Evolutionary conservation across 37 sponge, comb jelly and placozoan species (phyloP).

Genomic region (Diacarnus erythraeanus): DNA sequence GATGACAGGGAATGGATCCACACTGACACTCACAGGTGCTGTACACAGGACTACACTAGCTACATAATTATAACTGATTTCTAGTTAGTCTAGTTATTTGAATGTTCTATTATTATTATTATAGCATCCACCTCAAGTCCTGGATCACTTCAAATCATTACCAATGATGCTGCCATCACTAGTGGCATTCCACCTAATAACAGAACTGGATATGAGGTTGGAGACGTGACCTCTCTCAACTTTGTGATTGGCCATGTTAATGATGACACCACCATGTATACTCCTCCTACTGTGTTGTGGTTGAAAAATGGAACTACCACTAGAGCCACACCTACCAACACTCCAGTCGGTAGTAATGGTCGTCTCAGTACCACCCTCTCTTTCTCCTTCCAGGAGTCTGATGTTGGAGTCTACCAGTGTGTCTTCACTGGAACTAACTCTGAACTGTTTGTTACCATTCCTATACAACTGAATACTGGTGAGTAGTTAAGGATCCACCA

Average conservation of each 20-base stretch:
- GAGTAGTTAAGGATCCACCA: neutral
- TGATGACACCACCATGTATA: neutral
- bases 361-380: neutral
- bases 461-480: slow-evolving; percentile 43
- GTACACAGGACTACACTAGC: neutral
- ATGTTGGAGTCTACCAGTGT: slow-evolving; percentile 52
- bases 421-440: slow-evolving; percentile 17
- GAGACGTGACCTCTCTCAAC: neutral
- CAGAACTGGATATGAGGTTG: neutral
- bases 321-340: neutral
- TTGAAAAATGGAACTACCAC: slow-evolving; percentile 10
- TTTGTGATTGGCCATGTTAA: slow-evolving; percentile 5
- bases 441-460: slow-evolving; percentile 23
- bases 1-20: neutral
- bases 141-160: neutral
- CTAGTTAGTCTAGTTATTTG: too few relatives aligned
- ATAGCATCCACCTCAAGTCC: neutral
- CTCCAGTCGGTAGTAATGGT: slow-evolving; percentile 4
- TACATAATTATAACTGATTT: neutral
- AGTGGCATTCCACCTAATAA: neutral
- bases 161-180: neutral
- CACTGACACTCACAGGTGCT: slow-evolving; percentile 12
- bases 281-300: slow-evolving; percentile 28
- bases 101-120: neutral
- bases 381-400: slow-evolving; percentile 13